Conservation (phyloP, 2,888 invertebrate species). For the Dryocosmus kuriphilus region DNA sequence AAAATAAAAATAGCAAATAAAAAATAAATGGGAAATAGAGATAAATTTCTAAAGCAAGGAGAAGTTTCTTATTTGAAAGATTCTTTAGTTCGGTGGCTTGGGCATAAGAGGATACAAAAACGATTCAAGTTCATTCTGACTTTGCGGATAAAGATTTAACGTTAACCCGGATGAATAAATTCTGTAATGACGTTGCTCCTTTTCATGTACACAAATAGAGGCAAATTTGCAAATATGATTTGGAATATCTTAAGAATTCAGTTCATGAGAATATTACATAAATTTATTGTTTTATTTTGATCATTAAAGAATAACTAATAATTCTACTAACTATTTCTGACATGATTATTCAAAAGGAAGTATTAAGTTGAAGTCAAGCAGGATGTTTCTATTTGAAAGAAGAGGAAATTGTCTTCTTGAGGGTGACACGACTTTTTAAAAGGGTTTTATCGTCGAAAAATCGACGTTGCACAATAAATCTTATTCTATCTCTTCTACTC, state of each 20-base stretch:
- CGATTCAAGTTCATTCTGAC: too few relatives aligned
- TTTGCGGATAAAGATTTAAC: background rate
- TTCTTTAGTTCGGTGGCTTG: background rate
- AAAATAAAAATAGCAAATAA: too few relatives aligned
- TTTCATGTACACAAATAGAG: background rate
- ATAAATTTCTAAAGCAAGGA: background rate
- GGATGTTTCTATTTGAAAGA: background rate
- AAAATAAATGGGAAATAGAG: background rate
- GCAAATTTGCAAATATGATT: background rate
- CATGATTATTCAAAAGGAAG: background rate
- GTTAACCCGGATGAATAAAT: background rate
- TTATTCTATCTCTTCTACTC: constrained; percentile 7
- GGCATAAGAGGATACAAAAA: background rate
- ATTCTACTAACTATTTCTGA: background rate
- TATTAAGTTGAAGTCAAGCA: background rate
- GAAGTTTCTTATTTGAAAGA: background rate
- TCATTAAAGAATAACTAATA: background rate
- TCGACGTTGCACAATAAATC: constrained; percentile 14
- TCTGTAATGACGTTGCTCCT: background rate
- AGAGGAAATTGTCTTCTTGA: background rate
- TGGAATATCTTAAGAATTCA: background rate
- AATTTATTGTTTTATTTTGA: background rate
- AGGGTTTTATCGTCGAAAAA: constrained; percentile 4
- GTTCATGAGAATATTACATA: background rate
- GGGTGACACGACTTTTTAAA: background rate